A percentile compares a stretch with the other conserved stretches of the same genome.
phyloP scores from a whole-genome alignment of 2,113 vertebrate species.

The Pyrgilauda ruficollis region DNA sequence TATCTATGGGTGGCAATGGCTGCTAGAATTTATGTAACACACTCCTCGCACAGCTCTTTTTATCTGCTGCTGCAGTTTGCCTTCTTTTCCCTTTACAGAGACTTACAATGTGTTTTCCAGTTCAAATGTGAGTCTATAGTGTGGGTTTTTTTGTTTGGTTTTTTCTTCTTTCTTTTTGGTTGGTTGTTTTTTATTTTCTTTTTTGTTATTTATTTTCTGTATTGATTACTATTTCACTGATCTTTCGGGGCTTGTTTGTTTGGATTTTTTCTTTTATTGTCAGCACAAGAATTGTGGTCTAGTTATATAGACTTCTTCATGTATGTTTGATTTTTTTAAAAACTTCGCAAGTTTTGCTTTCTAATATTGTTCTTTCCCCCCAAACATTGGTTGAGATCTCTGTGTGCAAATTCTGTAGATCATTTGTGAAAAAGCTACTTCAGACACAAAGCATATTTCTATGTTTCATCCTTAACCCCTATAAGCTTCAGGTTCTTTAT shows the following conservation, averaged over 20 bases:
- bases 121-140: neutral
- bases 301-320: neutral
- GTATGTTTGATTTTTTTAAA: neutral
- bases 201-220: neutral
- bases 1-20: neutral
- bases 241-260: neutral
- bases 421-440: neutral
- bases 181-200: neutral
- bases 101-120: neutral
- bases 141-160: neutral
- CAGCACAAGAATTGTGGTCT: neutral
- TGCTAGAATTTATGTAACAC: neutral
- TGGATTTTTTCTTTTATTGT: neutral
- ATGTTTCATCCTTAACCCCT: neutral
- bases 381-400: rapidly evolving
- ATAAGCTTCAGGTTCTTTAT: neutral
- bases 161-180: neutral
- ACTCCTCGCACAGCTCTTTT: neutral
- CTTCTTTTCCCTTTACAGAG: neutral
- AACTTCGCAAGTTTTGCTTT: neutral
- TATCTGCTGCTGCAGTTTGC: neutral
- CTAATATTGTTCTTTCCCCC: rapidly evolving
- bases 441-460: neutral
- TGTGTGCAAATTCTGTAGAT: neutral
- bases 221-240: neutral